phyloP scores from a whole-genome alignment of 2,797 vertebrate genomes.

The Xenopus petersii region DNA sequence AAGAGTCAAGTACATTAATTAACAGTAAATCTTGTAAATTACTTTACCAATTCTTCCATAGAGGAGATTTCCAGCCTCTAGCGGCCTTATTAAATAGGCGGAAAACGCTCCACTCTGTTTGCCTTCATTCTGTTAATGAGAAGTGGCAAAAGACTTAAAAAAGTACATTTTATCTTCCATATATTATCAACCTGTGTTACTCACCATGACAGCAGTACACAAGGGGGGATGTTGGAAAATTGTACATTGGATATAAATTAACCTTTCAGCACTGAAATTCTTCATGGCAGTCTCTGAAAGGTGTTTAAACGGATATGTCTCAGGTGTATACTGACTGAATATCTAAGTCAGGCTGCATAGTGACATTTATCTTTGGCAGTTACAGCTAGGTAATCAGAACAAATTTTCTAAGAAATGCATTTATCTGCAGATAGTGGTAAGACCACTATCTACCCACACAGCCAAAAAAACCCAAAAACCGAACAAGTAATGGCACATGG shows the following conservation, averaged over 20 bases:
- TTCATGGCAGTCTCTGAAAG: slow-evolving; percentile 9
- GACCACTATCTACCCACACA: no score
- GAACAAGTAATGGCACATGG: no score
- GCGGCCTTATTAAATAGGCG: slow-evolving; percentile 32
- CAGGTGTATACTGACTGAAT: slow-evolving; percentile 17
- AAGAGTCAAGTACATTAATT: slow-evolving; percentile 9
- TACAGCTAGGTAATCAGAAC: slow-evolving; percentile 16
- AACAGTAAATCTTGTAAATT: slow-evolving; percentile 19
- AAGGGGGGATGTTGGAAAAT: slow-evolving; percentile 8
- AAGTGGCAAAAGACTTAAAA: slow-evolving; percentile 32
- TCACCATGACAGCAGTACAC: slow-evolving; percentile 23
- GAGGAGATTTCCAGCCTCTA: slow-evolving; percentile 16
- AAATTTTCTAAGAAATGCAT: background rate
- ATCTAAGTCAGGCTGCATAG: slow-evolving; percentile 6
- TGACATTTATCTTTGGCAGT: slow-evolving; percentile 19
- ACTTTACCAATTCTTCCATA: slow-evolving; percentile 22
- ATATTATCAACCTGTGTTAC: slow-evolving; percentile 15
- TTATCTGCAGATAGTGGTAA: no score
- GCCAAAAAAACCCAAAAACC: no score
- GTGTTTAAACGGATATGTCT: slow-evolving; percentile 10
- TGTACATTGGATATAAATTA: slow-evolving; percentile 15
- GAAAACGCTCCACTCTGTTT: slow-evolving; percentile 17
- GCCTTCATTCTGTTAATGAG: slow-evolving; percentile 34
- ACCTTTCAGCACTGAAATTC: slow-evolving; percentile 26
- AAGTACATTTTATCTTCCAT: slow-evolving; percentile 23